Evolutionary conservation across 2,113 vertebrate species (phyloP), one percentile per base, ranked within the genome.

Genomic region (Tautogolabrus adspersus): DNA sequence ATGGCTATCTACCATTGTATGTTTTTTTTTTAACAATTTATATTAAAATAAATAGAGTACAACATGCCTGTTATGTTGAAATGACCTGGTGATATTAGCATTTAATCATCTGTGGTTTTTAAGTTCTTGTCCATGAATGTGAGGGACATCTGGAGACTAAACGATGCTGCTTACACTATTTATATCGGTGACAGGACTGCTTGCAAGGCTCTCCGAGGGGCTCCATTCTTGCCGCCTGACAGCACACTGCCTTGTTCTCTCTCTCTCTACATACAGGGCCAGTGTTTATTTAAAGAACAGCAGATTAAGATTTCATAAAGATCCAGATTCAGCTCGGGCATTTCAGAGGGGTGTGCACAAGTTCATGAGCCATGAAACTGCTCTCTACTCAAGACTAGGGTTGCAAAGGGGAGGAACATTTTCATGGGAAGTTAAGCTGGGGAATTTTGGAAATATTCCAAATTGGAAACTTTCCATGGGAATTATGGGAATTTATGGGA

Each of bases 251-350:
- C 92, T 92, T 94, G 92, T 94, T 93, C 91, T 92, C 86, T 80
- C 84, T 85, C 79, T 84, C 82, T 90, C 86, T 90, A 74, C 92
- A 91, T 90, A 85, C 87, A 85, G 75, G 87, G 89, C 94, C 92
- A 89, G 94, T 92, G 93, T 92, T 93, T 95, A 95, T 95, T 96
- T 96, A 95, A 96, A 96, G 93, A 88, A 86, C 88, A 88, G 89
- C 90, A 92, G 91, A 93, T 94, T 95, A 95, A 94, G 93, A 85
- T 96, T 96, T 96, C 92, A 95, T 96, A 94, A 95, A 92, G 85
- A 88, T 89, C 83, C 82, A 79, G 83, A 89, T 89, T 85, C 72
- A 54, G 71, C 66, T 64, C 8, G 70, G 73, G 54, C 18, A 37
- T 88, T 89, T 78, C 89, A 79, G 21, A 64, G 79, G 82, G 88